Percentiles rank a stretch among this genome's conserved stretches.
Evolutionary conservation across 2,797 vertebrate genomes (phyloP).

Genomic region (Melanogrammus aeglefinus): DNA sequence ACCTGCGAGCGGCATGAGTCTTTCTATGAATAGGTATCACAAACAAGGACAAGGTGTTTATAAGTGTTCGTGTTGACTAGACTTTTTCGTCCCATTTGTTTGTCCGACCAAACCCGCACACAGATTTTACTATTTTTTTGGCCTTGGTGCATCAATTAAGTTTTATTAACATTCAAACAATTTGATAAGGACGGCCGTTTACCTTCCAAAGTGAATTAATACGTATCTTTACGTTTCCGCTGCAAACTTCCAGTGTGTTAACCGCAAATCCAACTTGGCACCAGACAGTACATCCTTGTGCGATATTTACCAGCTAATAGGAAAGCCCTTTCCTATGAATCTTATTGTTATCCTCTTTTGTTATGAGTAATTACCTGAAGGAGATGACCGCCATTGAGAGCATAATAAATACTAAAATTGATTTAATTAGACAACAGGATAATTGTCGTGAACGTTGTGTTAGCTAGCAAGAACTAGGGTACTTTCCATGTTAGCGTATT

Average conservation of each 20-base stretch:
- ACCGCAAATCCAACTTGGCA: constrained; percentile 47
- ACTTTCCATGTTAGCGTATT: too few relatives aligned
- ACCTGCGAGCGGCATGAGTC: constrained; percentile 14
- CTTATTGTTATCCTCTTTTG: constrained; percentile 37
- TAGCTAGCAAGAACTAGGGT: neutral
- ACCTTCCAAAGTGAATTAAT: neutral
- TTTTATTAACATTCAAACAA: neutral
- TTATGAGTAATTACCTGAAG: constrained; percentile 27
- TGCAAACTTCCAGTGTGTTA: constrained; percentile 21
- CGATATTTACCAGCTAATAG: constrained; percentile 14
- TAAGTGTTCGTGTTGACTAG: neutral
- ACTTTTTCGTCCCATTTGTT: neutral
- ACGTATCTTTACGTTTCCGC: neutral
- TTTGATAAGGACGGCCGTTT: neutral
- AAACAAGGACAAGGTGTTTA: constrained; percentile 13
- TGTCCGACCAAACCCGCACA: neutral
- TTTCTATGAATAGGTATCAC: constrained; percentile 20
- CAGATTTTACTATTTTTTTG: neutral
- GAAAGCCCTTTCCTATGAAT: constrained; percentile 17
- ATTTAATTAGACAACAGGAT: constrained; percentile 24
- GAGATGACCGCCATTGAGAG: constrained; percentile 24
- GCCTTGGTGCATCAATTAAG: neutral
- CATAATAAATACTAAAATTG: neutral
- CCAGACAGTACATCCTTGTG: constrained; percentile 16
- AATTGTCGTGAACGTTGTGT: constrained; percentile 5